phyloP scores from a whole-genome alignment of 2,113 vertebrate species.

The Hepsetus odoe region DNA sequence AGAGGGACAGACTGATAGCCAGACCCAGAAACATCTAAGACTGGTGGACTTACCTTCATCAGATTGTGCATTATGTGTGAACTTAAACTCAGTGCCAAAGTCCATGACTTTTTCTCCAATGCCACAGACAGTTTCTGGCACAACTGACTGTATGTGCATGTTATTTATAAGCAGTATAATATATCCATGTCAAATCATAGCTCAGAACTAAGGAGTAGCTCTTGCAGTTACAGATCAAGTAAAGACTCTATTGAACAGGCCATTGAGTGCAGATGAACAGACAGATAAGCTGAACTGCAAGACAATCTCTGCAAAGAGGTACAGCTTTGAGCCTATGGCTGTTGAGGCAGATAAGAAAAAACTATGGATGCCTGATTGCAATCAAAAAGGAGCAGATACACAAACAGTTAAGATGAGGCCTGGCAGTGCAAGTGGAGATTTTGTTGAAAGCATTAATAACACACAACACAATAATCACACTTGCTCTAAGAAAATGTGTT shows the following conservation, averaged over 20 bases:
- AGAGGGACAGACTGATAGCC: background rate
- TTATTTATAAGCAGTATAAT: background rate
- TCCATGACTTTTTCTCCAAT: background rate
- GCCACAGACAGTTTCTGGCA: background rate
- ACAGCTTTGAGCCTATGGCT: background rate
- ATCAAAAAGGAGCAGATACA: background rate
- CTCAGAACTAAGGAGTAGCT: background rate
- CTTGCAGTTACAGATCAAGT: background rate
- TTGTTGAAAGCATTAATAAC: background rate
- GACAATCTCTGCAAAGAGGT: background rate
- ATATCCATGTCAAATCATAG: background rate
- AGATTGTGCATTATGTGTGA: slow-evolving; percentile 42
- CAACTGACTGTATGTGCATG: background rate
- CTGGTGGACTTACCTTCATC: slow-evolving; percentile 36
- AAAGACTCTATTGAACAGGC: background rate
- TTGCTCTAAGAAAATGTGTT: background rate
- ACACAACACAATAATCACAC: background rate
- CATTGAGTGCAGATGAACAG: background rate
- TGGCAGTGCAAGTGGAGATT: background rate
- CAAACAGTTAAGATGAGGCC: background rate
- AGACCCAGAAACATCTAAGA: background rate
- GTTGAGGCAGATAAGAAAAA: slow-evolving; percentile 6
- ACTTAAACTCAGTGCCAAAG: slow-evolving; percentile 51
- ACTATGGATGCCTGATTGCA: background rate
- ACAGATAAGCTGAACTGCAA: background rate